Evolutionary conservation across 35 echinoderm and acorn worm genomes (phyloP).

Genomic region (Lytechinus variegatus): DNA sequence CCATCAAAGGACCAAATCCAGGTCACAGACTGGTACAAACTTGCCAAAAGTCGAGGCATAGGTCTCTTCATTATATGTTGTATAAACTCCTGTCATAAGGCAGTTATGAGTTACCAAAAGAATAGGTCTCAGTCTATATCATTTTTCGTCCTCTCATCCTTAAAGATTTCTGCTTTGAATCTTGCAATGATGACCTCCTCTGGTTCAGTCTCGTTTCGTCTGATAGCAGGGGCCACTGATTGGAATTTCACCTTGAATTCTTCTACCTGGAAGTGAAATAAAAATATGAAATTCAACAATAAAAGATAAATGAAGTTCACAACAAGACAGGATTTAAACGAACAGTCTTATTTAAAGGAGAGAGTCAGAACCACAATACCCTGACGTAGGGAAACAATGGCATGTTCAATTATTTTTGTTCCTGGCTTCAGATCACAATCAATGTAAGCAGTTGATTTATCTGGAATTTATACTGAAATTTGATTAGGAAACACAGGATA

Average conservation of each 20-base stretch:
- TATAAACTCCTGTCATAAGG: background rate
- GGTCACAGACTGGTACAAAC: no score
- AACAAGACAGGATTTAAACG: no score
- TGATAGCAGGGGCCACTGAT: conserved; percentile 75
- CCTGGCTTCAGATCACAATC: no score
- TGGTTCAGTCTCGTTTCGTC: conserved; percentile 63
- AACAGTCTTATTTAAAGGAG: no score
- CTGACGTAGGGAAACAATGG: no score
- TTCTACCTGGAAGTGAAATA: conserved; percentile 51
- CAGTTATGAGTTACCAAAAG: conserved; percentile 4
- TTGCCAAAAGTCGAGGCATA: no score
- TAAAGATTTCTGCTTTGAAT: conserved; percentile 55
- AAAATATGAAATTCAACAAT: background rate
- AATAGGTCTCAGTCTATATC: background rate
- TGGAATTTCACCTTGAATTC: conserved; percentile 85
- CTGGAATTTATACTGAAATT: no score
- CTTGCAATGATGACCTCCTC: conserved; percentile 59
- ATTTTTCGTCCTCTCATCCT: conserved; percentile 57
- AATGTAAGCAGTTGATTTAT: no score
- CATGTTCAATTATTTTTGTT: no score
- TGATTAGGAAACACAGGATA: no score
- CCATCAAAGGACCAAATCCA: background rate
- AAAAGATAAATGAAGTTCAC: no score
- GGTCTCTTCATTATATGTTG: background rate
- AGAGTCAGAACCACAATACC: no score